phyloP scores from a whole-genome alignment of 2,797 vertebrate species.

The Hippopotamyrus pictus region DNA sequence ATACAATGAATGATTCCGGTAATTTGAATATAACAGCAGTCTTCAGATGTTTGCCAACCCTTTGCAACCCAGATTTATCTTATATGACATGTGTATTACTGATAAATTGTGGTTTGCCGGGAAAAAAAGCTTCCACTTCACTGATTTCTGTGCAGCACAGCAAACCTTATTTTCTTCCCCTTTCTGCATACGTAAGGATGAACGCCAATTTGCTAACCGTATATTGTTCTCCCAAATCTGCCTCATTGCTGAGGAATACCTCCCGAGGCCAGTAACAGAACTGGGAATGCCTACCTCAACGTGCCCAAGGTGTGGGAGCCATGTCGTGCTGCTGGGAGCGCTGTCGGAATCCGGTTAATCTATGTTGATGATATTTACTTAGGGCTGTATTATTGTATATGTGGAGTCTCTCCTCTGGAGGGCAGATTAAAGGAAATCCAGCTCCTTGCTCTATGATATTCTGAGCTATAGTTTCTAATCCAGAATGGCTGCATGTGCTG shows the following conservation, averaged over 20 bases:
- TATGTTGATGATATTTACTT: constrained; percentile 21
- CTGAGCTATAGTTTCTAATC: background rate
- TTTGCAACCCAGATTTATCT: background rate
- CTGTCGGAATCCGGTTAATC: constrained; percentile 22
- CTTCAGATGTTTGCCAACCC: background rate
- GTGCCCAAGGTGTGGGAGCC: background rate
- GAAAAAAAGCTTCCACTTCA: background rate
- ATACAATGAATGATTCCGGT: background rate
- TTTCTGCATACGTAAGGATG: constrained; percentile 1
- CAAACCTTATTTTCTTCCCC: background rate
- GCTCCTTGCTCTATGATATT: constrained; percentile 16
- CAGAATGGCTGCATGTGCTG: background rate
- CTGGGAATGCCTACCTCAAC: background rate
- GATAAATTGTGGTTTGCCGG: background rate
- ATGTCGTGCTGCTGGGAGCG: background rate
- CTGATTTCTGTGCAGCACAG: background rate
- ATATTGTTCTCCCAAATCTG: background rate
- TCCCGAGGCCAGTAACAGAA: background rate
- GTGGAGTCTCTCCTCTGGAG: constrained; percentile 16
- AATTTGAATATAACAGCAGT: background rate
- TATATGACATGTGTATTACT: background rate
- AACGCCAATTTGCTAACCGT: background rate
- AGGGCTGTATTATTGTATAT: constrained; percentile 14
- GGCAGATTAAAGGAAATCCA: background rate
- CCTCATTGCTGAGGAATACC: background rate